Evolutionary conservation across 2,888 invertebrate genomes (phyloP).

Genomic region (Antitype chi): DNA sequence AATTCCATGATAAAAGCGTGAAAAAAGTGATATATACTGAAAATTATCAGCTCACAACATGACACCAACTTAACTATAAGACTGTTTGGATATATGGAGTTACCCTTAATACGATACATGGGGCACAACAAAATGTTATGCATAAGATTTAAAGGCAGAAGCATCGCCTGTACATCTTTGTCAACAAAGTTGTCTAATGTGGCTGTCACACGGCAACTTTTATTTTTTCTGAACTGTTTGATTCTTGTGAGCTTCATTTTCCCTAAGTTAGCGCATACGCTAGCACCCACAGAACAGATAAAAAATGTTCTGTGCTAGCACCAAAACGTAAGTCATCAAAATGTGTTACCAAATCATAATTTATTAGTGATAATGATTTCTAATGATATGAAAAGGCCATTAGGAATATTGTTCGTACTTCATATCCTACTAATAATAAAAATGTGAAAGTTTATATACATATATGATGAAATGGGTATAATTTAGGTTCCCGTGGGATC

Average conservation of each 20-base stretch:
- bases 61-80: background rate
- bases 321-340: background rate
- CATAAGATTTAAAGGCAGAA: slow-evolving; percentile 17
- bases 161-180: slow-evolving; percentile 16
- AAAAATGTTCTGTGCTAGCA: no score
- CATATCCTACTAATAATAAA: no score
- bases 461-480: no score
- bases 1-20: no score
- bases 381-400: background rate
- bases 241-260: background rate
- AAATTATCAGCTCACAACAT: background rate
- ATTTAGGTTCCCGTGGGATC: no score
- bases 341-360: background rate
- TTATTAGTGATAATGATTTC: background rate
- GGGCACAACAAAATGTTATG: background rate
- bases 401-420: background rate
- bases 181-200: background rate
- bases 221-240: background rate
- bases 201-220: background rate
- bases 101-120: slow-evolving; percentile 10
- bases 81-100: slow-evolving; percentile 9
- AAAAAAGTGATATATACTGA: no score
- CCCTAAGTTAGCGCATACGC: background rate
- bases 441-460: no score
- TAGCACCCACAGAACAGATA: background rate